phyloP scores from a whole-genome alignment of 37 sponge, comb jelly and placozoan genomes.

The Corticium candelabrum region DNA sequence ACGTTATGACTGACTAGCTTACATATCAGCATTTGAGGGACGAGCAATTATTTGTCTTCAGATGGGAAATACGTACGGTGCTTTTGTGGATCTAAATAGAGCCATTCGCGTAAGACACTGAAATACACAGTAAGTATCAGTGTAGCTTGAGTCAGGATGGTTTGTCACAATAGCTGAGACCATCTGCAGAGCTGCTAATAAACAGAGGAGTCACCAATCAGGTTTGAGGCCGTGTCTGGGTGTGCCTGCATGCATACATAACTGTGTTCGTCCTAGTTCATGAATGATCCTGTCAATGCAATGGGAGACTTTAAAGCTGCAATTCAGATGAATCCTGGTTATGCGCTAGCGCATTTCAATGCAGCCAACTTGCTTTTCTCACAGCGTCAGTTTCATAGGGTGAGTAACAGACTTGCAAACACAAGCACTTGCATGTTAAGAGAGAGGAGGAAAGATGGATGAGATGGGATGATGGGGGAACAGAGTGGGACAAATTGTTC shows the following conservation, averaged over 20 bases:
- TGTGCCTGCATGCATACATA: background rate
- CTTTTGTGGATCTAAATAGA: slow-evolving; percentile 63
- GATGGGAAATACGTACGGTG: slow-evolving; percentile 73
- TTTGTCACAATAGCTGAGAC: slow-evolving; percentile 6
- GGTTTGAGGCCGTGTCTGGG: slow-evolving; percentile 11
- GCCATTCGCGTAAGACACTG: slow-evolving; percentile 45
- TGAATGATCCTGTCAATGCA: slow-evolving; percentile 58
- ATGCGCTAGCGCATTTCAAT: slow-evolving; percentile 82
- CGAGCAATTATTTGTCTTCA: slow-evolving; percentile 81
- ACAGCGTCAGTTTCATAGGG: slow-evolving; percentile 8
- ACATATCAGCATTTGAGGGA: slow-evolving; percentile 65
- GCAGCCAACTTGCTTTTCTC: slow-evolving; percentile 73
- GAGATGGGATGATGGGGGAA: no score
- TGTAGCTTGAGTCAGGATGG: background rate
- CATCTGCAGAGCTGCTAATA: slow-evolving; percentile 46
- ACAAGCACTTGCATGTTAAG: background rate
- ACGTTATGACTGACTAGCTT: no score
- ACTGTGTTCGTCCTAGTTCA: slow-evolving; percentile 27
- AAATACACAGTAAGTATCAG: slow-evolving; percentile 6
- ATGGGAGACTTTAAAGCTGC: slow-evolving; percentile 71
- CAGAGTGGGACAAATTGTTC: no score
- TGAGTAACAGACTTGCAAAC: background rate
- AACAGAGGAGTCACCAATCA: slow-evolving; percentile 73
- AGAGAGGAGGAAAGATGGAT: no score
- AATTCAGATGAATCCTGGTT: slow-evolving; percentile 39